Conservation (phyloP, 2,888 invertebrate species). For the Coremacera marginata region DNA sequence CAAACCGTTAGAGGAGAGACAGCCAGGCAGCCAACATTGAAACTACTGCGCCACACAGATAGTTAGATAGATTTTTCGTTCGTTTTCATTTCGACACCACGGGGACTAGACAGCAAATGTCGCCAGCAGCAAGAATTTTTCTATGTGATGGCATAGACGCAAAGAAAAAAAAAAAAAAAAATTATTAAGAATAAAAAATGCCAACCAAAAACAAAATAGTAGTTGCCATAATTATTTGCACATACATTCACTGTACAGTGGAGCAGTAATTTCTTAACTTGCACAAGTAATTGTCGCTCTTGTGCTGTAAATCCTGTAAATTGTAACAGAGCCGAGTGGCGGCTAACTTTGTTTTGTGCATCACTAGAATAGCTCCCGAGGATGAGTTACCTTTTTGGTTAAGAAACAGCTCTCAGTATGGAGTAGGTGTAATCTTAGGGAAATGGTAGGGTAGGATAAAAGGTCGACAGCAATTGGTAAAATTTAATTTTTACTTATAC, state of each 20-base stretch:
- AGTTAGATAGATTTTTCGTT: conserved; percentile 52
- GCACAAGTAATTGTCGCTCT: conserved; percentile 16
- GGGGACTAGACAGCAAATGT: conserved; percentile 63
- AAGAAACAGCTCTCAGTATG: background rate
- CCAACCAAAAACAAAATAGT: conserved; percentile 19
- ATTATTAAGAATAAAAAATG: background rate
- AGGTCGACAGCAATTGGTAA: conserved; percentile 13
- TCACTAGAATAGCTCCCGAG: background rate
- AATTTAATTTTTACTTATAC: background rate
- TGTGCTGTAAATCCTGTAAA: conserved; percentile 7
- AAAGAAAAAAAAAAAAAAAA: background rate
- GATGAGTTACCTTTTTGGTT: background rate
- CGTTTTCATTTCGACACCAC: conserved; percentile 59
- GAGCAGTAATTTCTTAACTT: conserved; percentile 46
- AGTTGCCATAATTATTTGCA: conserved; percentile 52
- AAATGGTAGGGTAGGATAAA: background rate
- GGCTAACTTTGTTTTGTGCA: conserved; percentile 46
- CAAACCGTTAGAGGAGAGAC: conserved; percentile 54
- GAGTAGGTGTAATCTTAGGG: background rate
- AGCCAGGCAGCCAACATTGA: conserved; percentile 61
- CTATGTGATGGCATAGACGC: background rate
- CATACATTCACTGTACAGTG: conserved; percentile 36
- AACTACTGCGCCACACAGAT: conserved; percentile 49
- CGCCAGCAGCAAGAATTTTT: conserved; percentile 53
- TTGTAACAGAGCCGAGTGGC: conserved; percentile 41